phyloP scores from a whole-genome alignment of 2,113 vertebrate genomes.

The Psammodynastes pulverulentus region DNA sequence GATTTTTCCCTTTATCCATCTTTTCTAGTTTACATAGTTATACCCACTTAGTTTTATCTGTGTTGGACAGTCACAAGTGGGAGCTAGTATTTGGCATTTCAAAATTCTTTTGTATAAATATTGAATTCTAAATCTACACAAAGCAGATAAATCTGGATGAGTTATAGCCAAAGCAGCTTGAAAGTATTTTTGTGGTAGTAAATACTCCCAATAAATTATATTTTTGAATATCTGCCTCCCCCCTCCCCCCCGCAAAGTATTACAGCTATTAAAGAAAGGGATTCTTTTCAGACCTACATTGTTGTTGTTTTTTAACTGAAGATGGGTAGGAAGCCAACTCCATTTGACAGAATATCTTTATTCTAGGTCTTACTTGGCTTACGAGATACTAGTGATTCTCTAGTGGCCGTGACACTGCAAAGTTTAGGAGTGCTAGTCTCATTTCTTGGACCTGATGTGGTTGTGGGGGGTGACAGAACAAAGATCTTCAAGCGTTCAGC shows the following conservation, averaged over 20 bases:
- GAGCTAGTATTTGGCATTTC: background rate
- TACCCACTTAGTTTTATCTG: too few species aligned
- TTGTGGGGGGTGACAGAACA: conserved; percentile 90
- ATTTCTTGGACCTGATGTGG: conserved; percentile 90
- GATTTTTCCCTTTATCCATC: background rate
- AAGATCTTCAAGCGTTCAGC: conserved; percentile 95
- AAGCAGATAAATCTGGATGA: background rate
- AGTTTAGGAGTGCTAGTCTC: conserved; percentile 91
- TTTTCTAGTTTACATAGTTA: background rate
- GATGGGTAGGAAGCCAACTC: background rate
- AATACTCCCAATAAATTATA: background rate
- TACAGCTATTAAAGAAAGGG: background rate
- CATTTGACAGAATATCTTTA: background rate
- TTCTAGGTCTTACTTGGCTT: conserved; percentile 90
- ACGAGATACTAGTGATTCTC: conserved; percentile 85
- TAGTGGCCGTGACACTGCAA: conserved; percentile 90
- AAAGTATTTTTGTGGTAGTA: background rate
- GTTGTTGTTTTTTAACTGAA: background rate
- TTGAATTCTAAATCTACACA: background rate
- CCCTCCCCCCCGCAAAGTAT: background rate
- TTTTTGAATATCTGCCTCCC: background rate
- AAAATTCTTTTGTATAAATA: background rate
- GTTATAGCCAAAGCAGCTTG: background rate
- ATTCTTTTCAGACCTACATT: background rate
- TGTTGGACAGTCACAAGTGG: background rate